A percentile compares a stretch with the other conserved stretches of the same genome.
Conservation (phyloP, 1,140 invertebrate genomes). For the Maconellicoccus hirsutus region DNA sequence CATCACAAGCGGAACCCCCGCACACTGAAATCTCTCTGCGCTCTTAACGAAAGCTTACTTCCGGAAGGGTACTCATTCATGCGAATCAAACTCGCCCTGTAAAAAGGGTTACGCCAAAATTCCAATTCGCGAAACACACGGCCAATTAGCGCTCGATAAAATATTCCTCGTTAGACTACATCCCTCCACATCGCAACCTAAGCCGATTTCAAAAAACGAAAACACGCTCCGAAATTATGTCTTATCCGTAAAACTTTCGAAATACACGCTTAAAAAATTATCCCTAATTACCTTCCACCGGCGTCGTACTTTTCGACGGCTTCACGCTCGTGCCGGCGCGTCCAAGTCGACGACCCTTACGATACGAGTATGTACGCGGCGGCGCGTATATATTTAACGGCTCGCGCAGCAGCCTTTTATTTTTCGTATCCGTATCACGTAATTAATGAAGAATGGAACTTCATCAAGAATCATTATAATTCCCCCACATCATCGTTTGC, state of each 20-base stretch:
- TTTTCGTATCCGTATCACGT: not conserved
- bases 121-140: not conserved
- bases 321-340: not conserved
- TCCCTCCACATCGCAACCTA: not conserved
- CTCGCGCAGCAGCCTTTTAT: not conserved
- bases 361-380: not conserved
- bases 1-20: not conserved
- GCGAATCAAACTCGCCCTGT: too few relatives aligned
- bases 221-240: not conserved
- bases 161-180: not conserved
- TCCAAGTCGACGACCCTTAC: not conserved
- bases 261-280: not conserved
- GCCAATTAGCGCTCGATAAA: not conserved
- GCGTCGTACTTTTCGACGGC: too few relatives aligned
- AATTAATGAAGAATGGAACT: conserved; percentile 7
- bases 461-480: not conserved
- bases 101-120: too few relatives aligned
- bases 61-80: too few relatives aligned
- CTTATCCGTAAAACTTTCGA: not conserved
- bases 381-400: not conserved
- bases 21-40: too few relatives aligned
- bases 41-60: too few relatives aligned
- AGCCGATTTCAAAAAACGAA: not conserved
- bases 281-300: too few relatives aligned
- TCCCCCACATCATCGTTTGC: conserved; percentile 5